Evolutionary conservation across 2,797 vertebrate species (phyloP).

Genomic region (Girardinus metallicus): DNA sequence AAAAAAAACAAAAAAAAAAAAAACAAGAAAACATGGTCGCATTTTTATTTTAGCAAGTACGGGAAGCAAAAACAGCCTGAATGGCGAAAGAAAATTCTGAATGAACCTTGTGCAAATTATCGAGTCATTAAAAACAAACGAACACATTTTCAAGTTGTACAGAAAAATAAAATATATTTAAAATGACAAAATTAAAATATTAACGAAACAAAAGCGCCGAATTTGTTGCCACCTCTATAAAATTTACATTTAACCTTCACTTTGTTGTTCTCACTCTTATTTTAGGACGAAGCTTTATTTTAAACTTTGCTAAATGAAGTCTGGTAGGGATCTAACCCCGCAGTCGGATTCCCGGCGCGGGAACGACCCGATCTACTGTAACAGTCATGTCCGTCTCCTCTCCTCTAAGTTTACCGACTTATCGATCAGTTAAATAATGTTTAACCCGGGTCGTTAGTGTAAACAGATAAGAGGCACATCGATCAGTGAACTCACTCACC

Average conservation of each 20-base stretch:
- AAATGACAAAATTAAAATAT: background rate
- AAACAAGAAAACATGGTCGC: background rate
- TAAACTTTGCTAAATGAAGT: background rate
- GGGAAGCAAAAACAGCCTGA: background rate
- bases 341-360: background rate
- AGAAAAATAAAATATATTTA: background rate
- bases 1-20: background rate
- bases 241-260: rapidly evolving
- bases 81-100: background rate
- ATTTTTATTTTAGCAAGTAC: background rate
- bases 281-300: background rate
- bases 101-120: background rate
- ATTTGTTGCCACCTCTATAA: rapidly evolving
- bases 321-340: conserved; percentile 2
- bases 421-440: conserved; percentile 35
- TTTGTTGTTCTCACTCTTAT: background rate
- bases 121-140: background rate
- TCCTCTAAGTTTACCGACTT: background rate
- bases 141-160: background rate
- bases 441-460: conserved; percentile 34
- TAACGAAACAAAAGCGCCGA: background rate
- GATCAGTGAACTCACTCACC: conserved; percentile 74
- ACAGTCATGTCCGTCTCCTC: background rate
- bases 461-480: conserved; percentile 19
- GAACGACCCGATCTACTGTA: too few relatives aligned